phyloP scores from a whole-genome alignment of 2,113 vertebrate species.

The Perca schrenkii region DNA sequence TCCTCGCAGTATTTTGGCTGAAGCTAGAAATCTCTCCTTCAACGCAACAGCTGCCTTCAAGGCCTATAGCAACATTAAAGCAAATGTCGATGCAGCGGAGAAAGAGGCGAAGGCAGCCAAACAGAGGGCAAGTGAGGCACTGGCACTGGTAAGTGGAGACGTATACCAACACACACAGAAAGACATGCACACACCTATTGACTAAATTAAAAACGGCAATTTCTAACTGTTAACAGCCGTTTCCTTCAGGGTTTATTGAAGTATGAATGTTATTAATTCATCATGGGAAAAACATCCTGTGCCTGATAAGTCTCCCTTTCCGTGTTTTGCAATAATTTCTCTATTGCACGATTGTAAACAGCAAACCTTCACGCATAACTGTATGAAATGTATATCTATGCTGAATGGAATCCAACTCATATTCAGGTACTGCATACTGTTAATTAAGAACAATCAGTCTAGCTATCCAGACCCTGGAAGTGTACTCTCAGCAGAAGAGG shows the following conservation, averaged over 20 bases:
- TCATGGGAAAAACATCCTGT: neutral
- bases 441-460: slow-evolving; percentile 17
- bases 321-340: neutral
- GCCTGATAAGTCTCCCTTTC: neutral
- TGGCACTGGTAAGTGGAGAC: slow-evolving; percentile 88
- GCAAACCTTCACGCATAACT: neutral
- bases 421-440: neutral
- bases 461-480: slow-evolving; percentile 17
- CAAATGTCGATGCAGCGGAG: slow-evolving; percentile 91
- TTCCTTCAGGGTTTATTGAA: neutral
- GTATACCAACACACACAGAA: neutral
- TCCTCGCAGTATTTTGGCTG: slow-evolving; percentile 91
- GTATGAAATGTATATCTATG: neutral
- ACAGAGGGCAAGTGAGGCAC: slow-evolving; percentile 88
- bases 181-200: neutral
- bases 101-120: slow-evolving; percentile 90
- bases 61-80: slow-evolving; percentile 97
- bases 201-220: neutral
- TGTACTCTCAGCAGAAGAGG: slow-evolving; percentile 32
- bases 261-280: neutral
- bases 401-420: neutral
- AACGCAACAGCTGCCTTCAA: slow-evolving; percentile 98
- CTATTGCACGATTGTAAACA: neutral
- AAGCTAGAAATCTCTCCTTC: slow-evolving; percentile 97
- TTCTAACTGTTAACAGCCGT: neutral